These are phyloP conservation scores for Poecile atricapillus DNA, from an alignment of 2,113 vertebrate species.

Conservation along the genomic window DNA sequence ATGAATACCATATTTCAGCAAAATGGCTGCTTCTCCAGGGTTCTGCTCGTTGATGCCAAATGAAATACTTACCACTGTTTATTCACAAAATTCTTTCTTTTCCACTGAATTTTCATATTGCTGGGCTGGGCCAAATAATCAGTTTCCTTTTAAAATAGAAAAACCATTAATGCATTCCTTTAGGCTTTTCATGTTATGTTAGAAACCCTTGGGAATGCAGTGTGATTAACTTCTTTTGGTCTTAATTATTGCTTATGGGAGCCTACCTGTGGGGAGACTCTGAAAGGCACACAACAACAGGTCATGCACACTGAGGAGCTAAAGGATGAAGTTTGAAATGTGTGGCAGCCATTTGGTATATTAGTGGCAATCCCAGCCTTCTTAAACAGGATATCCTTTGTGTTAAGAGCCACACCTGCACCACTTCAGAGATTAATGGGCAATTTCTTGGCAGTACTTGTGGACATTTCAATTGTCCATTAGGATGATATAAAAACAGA, in stretches of 20 bases:
- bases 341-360: background rate
- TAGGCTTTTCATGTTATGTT: background rate
- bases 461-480: background rate
- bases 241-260: constrained; percentile 18
- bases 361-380: background rate
- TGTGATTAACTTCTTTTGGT: background rate
- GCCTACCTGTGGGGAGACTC: constrained; percentile 4
- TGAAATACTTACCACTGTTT: constrained; percentile 56
- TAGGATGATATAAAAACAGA: constrained; percentile 14
- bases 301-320: accelerated
- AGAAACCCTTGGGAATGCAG: background rate
- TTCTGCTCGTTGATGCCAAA: background rate
- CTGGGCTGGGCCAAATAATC: constrained; percentile 2
- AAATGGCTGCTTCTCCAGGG: constrained; percentile 9
- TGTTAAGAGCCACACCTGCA: constrained; percentile 35
- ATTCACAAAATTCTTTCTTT: constrained; percentile 49
- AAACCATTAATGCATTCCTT: constrained; percentile 20
- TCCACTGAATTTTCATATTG: constrained; percentile 44
- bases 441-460: constrained; percentile 9
- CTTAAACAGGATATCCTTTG: constrained; percentile 8
- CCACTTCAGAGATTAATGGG: background rate
- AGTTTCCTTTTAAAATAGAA: constrained; percentile 35
- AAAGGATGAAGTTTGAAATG: background rate
- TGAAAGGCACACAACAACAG: background rate
- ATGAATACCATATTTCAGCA: constrained; percentile 57